Conservation (phyloP, 53 echinoderm and acorn worm genomes). For the Stichopus horrens region DNA sequence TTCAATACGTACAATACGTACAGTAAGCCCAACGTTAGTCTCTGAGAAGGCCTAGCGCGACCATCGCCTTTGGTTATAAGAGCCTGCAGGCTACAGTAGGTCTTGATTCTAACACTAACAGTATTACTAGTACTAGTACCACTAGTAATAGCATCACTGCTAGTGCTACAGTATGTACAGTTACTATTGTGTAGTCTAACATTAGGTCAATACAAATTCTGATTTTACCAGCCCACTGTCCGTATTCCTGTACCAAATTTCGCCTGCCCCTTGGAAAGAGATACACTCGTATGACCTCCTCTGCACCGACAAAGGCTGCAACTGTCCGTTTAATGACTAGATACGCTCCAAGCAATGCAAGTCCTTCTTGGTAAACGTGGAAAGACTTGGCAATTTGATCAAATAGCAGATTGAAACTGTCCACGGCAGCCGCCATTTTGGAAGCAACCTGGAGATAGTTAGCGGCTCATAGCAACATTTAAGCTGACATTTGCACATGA, state of each 20-base stretch:
- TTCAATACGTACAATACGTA: too few species aligned
- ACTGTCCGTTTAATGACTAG: slow-evolving; percentile 70
- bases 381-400: slow-evolving; percentile 59
- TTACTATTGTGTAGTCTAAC: too few species aligned
- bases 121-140: too few species aligned
- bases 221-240: slow-evolving; percentile 83
- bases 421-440: slow-evolving; percentile 81
- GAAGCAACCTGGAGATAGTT: background rate
- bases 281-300: slow-evolving; percentile 66
- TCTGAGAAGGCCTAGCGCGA: too few species aligned
- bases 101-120: too few species aligned
- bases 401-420: slow-evolving; percentile 70
- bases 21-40: too few species aligned
- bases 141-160: too few species aligned
- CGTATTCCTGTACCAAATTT: slow-evolving; percentile 68
- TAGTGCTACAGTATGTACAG: too few species aligned
- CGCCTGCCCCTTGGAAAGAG: slow-evolving; percentile 59
- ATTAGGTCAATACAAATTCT: background rate
- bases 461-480: background rate
- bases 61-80: too few species aligned
- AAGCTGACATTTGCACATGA: background rate
- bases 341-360: slow-evolving; percentile 75
- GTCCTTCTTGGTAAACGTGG: slow-evolving; percentile 67
- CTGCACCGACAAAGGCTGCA: slow-evolving; percentile 47
- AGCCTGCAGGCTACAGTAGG: too few species aligned